A percentile compares a stretch with the other conserved stretches of the same genome.
Evolutionary conservation across 2,888 invertebrate genomes (phyloP).

Genomic region (Drepana falcataria): DNA sequence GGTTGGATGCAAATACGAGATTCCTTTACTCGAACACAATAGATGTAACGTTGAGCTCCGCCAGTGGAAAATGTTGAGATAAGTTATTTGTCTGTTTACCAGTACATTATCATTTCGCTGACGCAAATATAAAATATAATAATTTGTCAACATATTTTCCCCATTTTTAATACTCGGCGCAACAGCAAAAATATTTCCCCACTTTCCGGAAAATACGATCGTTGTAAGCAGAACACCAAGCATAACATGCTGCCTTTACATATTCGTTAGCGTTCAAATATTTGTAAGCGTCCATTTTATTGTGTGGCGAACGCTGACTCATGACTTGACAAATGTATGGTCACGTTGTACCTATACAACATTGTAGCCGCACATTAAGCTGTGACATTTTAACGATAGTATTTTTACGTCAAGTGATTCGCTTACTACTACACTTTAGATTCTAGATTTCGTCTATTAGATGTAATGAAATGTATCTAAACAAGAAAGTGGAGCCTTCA

Average conservation of each 20-base stretch:
- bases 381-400: background rate
- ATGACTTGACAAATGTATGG: slow-evolving; percentile 3
- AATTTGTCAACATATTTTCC: slow-evolving; percentile 25
- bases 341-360: background rate
- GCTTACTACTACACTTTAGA: background rate
- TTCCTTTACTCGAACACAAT: slow-evolving; percentile 62
- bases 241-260: slow-evolving; percentile 1
- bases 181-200: slow-evolving; percentile 1
- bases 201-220: background rate
- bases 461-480: no score
- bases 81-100: slow-evolving; percentile 61
- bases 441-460: no score
- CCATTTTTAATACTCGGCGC: slow-evolving; percentile 16
- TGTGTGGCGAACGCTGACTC: slow-evolving; percentile 1
- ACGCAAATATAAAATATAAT: slow-evolving; percentile 21
- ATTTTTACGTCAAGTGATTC: background rate
- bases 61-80: slow-evolving; percentile 60
- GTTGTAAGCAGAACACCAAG: background rate
- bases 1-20: slow-evolving; percentile 66
- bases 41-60: slow-evolving; percentile 54
- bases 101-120: slow-evolving; percentile 34
- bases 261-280: background rate
- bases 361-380: background rate
- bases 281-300: slow-evolving; percentile 1
- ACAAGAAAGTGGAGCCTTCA: no score